phyloP scores from a whole-genome alignment of 2,888 invertebrate genomes.

The Rotaria magnacalcarata region DNA sequence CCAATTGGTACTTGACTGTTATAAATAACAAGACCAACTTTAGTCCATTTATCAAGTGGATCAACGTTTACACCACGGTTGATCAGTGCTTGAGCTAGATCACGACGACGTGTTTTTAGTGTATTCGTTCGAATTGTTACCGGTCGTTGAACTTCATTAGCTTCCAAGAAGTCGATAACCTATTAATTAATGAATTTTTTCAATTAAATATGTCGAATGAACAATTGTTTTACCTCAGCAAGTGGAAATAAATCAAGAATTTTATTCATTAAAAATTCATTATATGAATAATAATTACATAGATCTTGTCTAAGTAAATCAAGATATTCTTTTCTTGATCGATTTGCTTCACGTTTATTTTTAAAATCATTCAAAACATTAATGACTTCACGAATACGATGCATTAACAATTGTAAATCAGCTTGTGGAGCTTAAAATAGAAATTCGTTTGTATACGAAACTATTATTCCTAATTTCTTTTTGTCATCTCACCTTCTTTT shows the following conservation, averaged over 20 bases:
- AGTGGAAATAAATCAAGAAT: conserved; percentile 82
- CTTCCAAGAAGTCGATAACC: conserved; percentile 82
- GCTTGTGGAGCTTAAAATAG: conserved; percentile 28
- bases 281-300: conserved; percentile 90
- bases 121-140: conserved; percentile 91
- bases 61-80: conserved; percentile 95
- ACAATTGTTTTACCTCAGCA: conserved; percentile 63
- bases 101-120: conserved; percentile 77
- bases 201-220: conserved; percentile 38
- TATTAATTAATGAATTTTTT: conserved; percentile 51
- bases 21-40: conserved; percentile 90
- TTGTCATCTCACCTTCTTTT: neutral
- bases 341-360: conserved; percentile 56
- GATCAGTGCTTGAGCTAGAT: conserved; percentile 85
- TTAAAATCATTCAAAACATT: conserved; percentile 69
- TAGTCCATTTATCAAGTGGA: conserved; percentile 96
- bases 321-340: conserved; percentile 74
- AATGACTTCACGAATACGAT: conserved; percentile 47
- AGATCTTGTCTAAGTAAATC: conserved; percentile 76
- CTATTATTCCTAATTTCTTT: neutral
- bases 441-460: neutral
- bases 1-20: conserved; percentile 91
- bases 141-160: conserved; percentile 88
- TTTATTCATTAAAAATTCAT: conserved; percentile 85
- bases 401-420: conserved; percentile 43